A percentile compares a stretch with the other conserved stretches of the same genome.
Conservation (phyloP, 1,140 invertebrate genomes). For the Neodiprion fabricii region DNA sequence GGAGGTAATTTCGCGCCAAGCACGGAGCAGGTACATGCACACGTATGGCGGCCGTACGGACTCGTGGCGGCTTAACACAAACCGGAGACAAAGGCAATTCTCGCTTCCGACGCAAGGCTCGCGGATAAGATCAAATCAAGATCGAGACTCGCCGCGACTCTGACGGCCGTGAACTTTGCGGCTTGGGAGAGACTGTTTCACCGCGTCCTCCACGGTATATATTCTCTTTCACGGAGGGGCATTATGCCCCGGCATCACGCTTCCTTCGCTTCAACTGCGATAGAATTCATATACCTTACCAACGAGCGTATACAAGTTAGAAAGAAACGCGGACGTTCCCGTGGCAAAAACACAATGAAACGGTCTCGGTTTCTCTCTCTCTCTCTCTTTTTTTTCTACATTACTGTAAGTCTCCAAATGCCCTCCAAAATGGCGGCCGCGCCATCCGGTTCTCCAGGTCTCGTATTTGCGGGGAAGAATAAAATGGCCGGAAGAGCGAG, state of each 20-base stretch:
- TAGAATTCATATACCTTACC: no score
- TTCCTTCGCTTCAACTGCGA: no score
- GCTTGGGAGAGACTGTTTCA: constrained; percentile 2
- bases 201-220: not conserved
- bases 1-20: not conserved
- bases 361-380: not conserved
- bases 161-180: constrained; percentile 4
- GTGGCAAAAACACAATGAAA: not conserved
- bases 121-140: constrained; percentile 5
- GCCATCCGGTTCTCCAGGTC: not conserved
- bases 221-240: no score
- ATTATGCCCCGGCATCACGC: no score
- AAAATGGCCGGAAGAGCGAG: no score
- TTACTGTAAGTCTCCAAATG: not conserved
- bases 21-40: not conserved
- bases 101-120: not conserved
- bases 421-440: not conserved
- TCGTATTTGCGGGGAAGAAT: not conserved
- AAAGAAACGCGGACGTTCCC: not conserved
- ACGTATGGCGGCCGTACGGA: no score
- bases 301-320: no score
- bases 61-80: no score
- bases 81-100: constrained; percentile 1
- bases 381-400: no score
- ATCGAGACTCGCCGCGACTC: not conserved